These are phyloP conservation scores for Talpa occidentalis DNA, from an alignment of 2,113 vertebrate genomes.

Conservation along the genomic window DNA sequence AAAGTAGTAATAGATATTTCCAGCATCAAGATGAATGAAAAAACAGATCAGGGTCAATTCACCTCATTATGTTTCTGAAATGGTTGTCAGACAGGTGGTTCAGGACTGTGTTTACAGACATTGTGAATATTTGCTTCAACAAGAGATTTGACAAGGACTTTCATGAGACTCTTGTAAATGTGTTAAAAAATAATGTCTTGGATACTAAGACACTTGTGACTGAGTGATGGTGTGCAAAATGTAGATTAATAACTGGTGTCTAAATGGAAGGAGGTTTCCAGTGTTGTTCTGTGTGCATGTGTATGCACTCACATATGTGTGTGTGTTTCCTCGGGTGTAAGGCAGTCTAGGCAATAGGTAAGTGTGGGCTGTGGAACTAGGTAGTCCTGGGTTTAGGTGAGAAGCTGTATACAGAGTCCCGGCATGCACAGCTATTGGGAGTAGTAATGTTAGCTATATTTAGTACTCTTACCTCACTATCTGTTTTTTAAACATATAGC, in stretches of 20 bases:
- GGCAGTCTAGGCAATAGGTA: not conserved
- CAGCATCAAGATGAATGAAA: not conserved
- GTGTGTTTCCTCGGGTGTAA: not conserved
- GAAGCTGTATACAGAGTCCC: not conserved
- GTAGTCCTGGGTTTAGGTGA: not conserved
- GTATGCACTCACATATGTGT: not conserved
- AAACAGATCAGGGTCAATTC: not conserved
- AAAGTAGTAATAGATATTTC: not conserved
- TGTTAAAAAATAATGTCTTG: not conserved
- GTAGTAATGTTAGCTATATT: not conserved
- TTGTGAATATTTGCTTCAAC: not conserved
- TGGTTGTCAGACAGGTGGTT: not conserved
- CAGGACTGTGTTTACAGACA: not conserved
- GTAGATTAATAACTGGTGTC: not conserved
- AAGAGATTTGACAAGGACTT: not conserved
- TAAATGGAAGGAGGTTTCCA: not conserved
- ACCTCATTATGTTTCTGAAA: conserved; percentile 5
- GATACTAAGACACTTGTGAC: not conserved
- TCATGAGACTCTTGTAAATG: not conserved
- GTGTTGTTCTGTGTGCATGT: not conserved
- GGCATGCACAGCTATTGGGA: not conserved
- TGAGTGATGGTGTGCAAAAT: not conserved
- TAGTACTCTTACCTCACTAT: not conserved
- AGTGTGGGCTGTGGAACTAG: not conserved
- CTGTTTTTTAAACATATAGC: not conserved